Base-by-base conservation (phyloP, 2,888 invertebrate genomes). In the Euclidia mi region DNA sequence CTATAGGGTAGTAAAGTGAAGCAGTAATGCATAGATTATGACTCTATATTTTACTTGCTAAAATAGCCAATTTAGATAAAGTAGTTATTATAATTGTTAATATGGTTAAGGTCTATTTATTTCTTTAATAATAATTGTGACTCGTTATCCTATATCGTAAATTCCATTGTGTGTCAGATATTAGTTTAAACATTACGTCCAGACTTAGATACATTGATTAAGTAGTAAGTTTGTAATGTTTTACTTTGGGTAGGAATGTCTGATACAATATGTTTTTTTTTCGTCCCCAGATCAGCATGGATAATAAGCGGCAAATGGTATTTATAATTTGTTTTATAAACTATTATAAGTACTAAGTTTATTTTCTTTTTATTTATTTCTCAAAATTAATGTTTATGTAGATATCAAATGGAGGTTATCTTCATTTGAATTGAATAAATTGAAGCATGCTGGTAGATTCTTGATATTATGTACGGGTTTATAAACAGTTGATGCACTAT, bases 231-330 rank as follows among this genome's bases (percentile, higher is more conserved):
- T 14, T 32, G 32, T 31, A 18, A 15, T 38, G n/a, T 15, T 28
- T 15, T 31, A 47, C 49, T 43, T 62, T 52, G 28, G 48, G 32
- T 56, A 34, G 55, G 41, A 58, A 38, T 48, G 50, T 56, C 71
- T 74, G 72, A 72, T 71, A 71, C 72, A 72, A 67, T 71, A 73
- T 72, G 75, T 72, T 74, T 74, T 73, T n/a, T 71, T 74, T 74
- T 74, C 60, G 71, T 72, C 68, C 72, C 58, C 72, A 72, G 72
- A 72, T 72, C 75, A 71, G 65, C 75, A 74, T 72, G 72, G 72
- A 72, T 74, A 74, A 65, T 72, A 72, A 72, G 72, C 72, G 72
- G 72, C 75, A 67, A 72, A 72, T 74, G 72, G 72, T 72, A 72
- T 72, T 72, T 72, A 72, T 72, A 72, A 72, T 72, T 72, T 71